phyloP scores from a whole-genome alignment of 1,140 invertebrate genomes.

The Lordiphosa clarofinis region DNA sequence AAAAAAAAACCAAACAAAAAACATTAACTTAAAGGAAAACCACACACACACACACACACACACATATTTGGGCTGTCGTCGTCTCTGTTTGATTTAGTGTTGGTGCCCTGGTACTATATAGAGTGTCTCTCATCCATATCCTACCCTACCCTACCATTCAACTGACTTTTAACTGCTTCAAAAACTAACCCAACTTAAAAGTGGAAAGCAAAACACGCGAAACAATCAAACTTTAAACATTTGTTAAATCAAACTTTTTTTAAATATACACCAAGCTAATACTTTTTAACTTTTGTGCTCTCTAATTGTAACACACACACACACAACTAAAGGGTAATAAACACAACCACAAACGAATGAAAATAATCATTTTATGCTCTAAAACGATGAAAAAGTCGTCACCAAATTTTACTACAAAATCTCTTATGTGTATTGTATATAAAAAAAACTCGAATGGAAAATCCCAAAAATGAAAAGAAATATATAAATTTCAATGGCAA shows the following conservation, averaged over 20 bases:
- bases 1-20: slow-evolving; percentile 42
- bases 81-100: no score
- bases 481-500: slow-evolving; percentile 29
- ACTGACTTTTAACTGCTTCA: slow-evolving; percentile 9
- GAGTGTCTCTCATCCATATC: not conserved
- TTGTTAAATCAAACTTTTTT: slow-evolving; percentile 62
- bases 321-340: slow-evolving; percentile 61
- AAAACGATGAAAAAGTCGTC: slow-evolving; percentile 46
- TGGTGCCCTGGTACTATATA: not conserved
- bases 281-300: slow-evolving; percentile 72
- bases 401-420: slow-evolving; percentile 72
- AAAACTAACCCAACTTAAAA: slow-evolving; percentile 8
- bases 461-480: slow-evolving; percentile 19
- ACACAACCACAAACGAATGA: slow-evolving; percentile 16
- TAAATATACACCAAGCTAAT: slow-evolving; percentile 65
- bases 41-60: not conserved
- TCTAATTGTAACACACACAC: slow-evolving; percentile 70
- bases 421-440: slow-evolving; percentile 76
- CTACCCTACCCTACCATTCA: not conserved
- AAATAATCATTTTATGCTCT: slow-evolving; percentile 69
- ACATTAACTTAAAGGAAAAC: slow-evolving; percentile 10
- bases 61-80: no score
- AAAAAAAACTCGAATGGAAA: slow-evolving; percentile 33
- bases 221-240: slow-evolving; percentile 72
- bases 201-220: slow-evolving; percentile 41